These are phyloP conservation scores for Laothoe populi DNA, from an alignment of 2,888 invertebrate genomes.

Conservation along the genomic window DNA sequence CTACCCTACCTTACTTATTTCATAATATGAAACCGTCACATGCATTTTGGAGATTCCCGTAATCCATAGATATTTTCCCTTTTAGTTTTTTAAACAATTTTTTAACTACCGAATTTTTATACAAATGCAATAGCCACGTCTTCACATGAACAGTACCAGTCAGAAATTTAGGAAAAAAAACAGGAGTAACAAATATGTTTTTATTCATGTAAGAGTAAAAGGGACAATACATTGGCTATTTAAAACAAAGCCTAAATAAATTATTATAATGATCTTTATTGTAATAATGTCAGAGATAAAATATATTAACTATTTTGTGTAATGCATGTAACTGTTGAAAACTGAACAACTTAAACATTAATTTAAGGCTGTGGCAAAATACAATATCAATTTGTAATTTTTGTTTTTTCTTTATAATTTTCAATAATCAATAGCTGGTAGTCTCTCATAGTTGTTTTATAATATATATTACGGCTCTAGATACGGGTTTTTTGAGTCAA, in stretches of 20 bases:
- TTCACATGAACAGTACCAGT: no score
- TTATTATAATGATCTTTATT: no score
- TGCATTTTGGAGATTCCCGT: conserved; percentile 11
- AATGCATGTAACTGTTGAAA: conserved; percentile 16
- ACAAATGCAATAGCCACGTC: no score
- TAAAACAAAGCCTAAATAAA: not conserved
- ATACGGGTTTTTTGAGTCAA: no score
- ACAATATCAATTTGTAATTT: not conserved
- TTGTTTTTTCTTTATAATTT: not conserved
- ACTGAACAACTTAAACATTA: not conserved
- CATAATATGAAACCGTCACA: conserved; percentile 10
- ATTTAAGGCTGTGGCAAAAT: not conserved
- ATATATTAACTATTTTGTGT: not conserved
- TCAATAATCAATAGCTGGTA: not conserved
- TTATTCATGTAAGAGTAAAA: not conserved
- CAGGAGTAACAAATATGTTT: no score
- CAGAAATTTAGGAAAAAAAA: no score
- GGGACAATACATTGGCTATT: not conserved
- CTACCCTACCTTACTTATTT: conserved; percentile 60
- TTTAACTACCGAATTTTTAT: no score
- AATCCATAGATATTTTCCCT: no score
- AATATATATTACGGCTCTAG: no score
- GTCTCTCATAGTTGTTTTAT: no score
- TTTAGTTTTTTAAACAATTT: no score
- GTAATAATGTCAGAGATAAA: not conserved